These are phyloP conservation scores for Zaprionus obscuricornis DNA, from an alignment of 2,888 invertebrate species.

Conservation along the genomic window DNA sequence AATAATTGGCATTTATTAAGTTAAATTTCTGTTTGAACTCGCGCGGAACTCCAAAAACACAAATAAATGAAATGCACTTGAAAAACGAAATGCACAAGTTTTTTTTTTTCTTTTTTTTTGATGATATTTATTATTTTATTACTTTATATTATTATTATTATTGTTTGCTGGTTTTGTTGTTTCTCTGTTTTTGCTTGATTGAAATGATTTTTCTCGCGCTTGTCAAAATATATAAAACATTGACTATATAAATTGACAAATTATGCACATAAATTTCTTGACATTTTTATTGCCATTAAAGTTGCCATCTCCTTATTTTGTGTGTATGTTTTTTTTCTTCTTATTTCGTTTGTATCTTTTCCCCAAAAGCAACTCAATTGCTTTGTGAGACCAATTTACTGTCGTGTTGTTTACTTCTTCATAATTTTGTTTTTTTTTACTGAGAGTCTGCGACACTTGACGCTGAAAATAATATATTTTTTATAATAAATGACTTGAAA, in stretches of 20 bases:
- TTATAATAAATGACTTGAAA: slow-evolving; percentile 51
- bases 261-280: slow-evolving; percentile 60
- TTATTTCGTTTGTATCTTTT: slow-evolving; percentile 16
- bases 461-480: slow-evolving; percentile 49
- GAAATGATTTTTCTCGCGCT: slow-evolving; percentile 61
- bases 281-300: slow-evolving; percentile 58
- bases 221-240: slow-evolving; percentile 65
- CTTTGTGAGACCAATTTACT: slow-evolving; percentile 61
- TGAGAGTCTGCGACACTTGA: slow-evolving; percentile 45
- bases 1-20: slow-evolving; percentile 74
- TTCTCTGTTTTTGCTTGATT: slow-evolving; percentile 35
- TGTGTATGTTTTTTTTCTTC: background rate
- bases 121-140: slow-evolving; percentile 17
- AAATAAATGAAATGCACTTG: slow-evolving; percentile 55
- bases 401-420: slow-evolving; percentile 7
- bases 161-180: background rate
- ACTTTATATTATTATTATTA: background rate
- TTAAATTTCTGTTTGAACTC: slow-evolving; percentile 17
- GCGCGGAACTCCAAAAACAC: slow-evolving; percentile 2
- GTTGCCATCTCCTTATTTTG: slow-evolving; percentile 18
- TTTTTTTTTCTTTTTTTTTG: slow-evolving; percentile 4
- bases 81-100: slow-evolving; percentile 41
- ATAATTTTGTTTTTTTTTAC: slow-evolving; percentile 21
- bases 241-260: slow-evolving; percentile 63
- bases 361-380: slow-evolving; percentile 53